Conservation (phyloP, 2,113 vertebrate species). For the Sus scrofa region T2T-Sscrofa CM000812.6:223622001-223622500, state of each 20-base stretch:
- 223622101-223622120: not conserved
- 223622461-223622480: not conserved
- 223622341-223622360: not conserved
- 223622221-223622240: not conserved
- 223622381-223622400: not conserved
- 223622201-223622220: not conserved
- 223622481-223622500: not conserved
- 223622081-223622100: not conserved
- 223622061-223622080: not conserved
- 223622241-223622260: not conserved
- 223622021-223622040: not conserved
- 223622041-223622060: not conserved
- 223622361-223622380: not conserved
- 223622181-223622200: not conserved
- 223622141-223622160: not conserved
- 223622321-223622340: not conserved
- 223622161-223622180: not conserved
- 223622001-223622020: not conserved
- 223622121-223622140: not conserved
- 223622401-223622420: not conserved
- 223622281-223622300: not conserved
- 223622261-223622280: slow-evolving; percentile 3
- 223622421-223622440: not conserved
- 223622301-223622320: not conserved
- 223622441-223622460: not conserved